phyloP scores from a whole-genome alignment of 2,113 vertebrate genomes.

The Chitala chitala region DNA sequence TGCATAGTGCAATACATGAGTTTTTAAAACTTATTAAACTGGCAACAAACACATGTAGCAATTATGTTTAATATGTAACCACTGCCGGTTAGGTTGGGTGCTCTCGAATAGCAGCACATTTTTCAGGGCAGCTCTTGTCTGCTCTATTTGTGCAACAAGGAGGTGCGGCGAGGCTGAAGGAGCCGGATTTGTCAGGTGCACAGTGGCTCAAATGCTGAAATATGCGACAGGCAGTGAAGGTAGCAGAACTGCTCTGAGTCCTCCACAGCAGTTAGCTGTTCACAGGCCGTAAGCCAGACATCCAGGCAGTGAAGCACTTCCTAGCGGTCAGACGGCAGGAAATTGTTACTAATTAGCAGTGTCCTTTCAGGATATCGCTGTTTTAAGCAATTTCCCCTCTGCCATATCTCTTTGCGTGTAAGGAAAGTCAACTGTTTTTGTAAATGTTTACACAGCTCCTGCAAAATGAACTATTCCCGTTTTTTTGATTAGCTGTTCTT shows the following conservation, averaged over 20 bases:
- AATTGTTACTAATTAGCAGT: slow-evolving; percentile 51
- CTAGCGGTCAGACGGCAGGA: slow-evolving; percentile 51
- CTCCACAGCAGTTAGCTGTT: not conserved
- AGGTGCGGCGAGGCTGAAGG: no score
- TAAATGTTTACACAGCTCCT: slow-evolving; percentile 39
- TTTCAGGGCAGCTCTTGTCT: not conserved
- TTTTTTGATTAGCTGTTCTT: not conserved
- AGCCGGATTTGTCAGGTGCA: no score
- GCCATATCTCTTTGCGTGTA: slow-evolving; percentile 40
- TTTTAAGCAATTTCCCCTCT: slow-evolving; percentile 51
- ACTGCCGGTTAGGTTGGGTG: not conserved
- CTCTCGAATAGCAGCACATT: not conserved
- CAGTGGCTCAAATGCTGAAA: not conserved
- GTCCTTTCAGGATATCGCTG: slow-evolving; percentile 46
- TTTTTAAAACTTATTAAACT: not conserved
- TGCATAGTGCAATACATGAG: not conserved
- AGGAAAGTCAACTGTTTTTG: slow-evolving; percentile 31
- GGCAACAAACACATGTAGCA: not conserved
- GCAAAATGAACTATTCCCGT: slow-evolving; percentile 17
- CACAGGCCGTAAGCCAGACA: slow-evolving; percentile 36
- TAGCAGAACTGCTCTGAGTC: not conserved
- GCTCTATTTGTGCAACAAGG: not conserved
- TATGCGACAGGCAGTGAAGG: no score
- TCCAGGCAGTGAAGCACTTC: slow-evolving; percentile 37
- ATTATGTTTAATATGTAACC: slow-evolving; percentile 14